Evolutionary conservation across 2,888 invertebrate species (phyloP).

Genomic region (Oligia latruncula): DNA sequence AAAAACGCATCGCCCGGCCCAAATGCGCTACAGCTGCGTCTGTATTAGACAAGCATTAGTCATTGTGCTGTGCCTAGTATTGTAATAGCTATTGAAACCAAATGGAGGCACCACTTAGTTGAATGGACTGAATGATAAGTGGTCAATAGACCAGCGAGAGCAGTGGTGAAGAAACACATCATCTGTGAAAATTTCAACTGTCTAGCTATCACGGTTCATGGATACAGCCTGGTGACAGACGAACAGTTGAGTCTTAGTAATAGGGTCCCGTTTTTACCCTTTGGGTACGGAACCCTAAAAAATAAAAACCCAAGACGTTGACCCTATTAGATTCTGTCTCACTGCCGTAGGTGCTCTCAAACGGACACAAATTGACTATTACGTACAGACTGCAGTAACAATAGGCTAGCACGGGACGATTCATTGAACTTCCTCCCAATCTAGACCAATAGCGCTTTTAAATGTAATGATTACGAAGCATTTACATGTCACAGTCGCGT

Average conservation of each 20-base stretch:
- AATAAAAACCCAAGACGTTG: background rate
- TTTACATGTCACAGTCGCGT: background rate
- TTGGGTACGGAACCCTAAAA: too few relatives aligned
- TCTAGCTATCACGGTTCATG: too few relatives aligned
- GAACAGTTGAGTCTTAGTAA: too few relatives aligned
- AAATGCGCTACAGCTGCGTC: conserved; percentile 7
- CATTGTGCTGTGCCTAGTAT: conserved; percentile 28
- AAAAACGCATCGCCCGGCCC: conserved; percentile 14
- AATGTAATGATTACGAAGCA: conserved; percentile 15
- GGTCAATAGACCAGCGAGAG: background rate
- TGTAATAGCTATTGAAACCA: conserved; percentile 27
- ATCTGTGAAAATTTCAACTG: too few relatives aligned
- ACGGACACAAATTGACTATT: background rate
- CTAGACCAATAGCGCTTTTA: background rate
- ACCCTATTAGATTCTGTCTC: background rate
- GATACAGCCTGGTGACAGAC: too few relatives aligned
- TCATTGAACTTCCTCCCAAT: conserved; percentile 38
- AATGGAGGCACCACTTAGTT: conserved; percentile 31
- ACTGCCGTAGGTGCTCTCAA: background rate
- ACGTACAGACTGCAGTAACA: conserved; percentile 2
- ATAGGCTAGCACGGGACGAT: conserved; percentile 8
- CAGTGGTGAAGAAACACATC: background rate
- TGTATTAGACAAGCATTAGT: conserved; percentile 34
- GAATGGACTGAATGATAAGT: conserved; percentile 16
- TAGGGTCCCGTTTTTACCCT: too few relatives aligned